Percentiles rank a stretch among this genome's conserved stretches.
Conservation (phyloP, 2,797 vertebrate genomes). For the Ibycter americanus region DNA sequence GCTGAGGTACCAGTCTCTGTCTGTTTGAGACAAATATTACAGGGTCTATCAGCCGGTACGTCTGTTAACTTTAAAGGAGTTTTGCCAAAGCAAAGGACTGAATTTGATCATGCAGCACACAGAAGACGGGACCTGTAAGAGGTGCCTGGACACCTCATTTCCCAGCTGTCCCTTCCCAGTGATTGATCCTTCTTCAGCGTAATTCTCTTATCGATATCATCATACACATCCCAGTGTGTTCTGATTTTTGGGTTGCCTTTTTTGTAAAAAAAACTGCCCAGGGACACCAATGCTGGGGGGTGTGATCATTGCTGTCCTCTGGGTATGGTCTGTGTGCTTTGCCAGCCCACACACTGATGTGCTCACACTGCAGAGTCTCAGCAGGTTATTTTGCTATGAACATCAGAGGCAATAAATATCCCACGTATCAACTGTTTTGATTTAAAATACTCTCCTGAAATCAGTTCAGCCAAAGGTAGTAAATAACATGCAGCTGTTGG, state of each 20-base stretch:
- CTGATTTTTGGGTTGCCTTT: not conserved
- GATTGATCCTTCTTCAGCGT: not conserved
- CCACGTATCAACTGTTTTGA: not conserved
- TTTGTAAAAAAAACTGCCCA: not conserved
- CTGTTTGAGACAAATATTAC: not conserved
- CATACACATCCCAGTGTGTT: fast-evolving
- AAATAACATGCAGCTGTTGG: not conserved
- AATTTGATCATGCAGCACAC: not conserved
- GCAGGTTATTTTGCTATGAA: not conserved
- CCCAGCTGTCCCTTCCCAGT: not conserved
- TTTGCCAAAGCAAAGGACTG: not conserved
- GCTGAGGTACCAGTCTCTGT: not conserved
- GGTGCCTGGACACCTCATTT: not conserved
- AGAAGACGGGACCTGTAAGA: not conserved
- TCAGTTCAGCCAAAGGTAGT: not conserved
- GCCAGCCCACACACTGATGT: not conserved
- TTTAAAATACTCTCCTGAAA: constrained; percentile 12
- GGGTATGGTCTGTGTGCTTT: not conserved
- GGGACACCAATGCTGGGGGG: not conserved
- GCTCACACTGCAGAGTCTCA: not conserved
- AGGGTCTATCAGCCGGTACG: not conserved
- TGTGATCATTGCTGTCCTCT: not conserved
- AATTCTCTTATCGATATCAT: not conserved
- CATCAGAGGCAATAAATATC: not conserved
- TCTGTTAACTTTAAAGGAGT: not conserved